Evolutionary conservation across 2,113 vertebrate genomes (phyloP).

Genomic region (Carettochelys insculpta): DNA sequence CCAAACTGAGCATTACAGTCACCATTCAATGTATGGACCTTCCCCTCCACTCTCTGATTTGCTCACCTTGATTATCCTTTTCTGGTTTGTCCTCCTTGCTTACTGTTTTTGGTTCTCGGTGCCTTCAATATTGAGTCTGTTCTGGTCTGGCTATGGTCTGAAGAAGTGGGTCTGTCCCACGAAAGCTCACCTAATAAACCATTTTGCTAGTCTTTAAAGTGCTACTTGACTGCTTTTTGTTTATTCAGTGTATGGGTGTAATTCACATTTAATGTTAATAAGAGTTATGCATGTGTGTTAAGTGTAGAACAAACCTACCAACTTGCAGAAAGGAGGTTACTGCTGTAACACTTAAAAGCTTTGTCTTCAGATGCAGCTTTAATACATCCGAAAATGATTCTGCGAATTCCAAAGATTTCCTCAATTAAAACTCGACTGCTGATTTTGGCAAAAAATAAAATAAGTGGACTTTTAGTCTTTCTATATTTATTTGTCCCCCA

Average conservation of each 20-base stretch:
- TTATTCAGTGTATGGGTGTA: neutral
- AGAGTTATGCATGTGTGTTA: neutral
- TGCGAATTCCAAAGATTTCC: neutral
- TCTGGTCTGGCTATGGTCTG: too few relatives aligned
- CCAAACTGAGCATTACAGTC: neutral
- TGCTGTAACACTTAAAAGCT: neutral
- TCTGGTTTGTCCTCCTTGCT: too few relatives aligned
- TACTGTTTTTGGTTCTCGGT: too few relatives aligned
- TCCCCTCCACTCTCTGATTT: too few relatives aligned
- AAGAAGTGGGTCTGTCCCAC: too few relatives aligned
- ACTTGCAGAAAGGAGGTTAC: neutral
- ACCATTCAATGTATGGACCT: neutral
- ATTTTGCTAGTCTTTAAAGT: too few relatives aligned
- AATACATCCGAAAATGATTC: neutral
- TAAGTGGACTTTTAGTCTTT: conserved; percentile 24
- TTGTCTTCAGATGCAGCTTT: neutral
- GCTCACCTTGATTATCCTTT: too few relatives aligned
- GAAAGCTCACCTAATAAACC: too few relatives aligned
- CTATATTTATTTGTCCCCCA: conserved; percentile 54
- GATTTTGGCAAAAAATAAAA: neutral
- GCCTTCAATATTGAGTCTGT: too few relatives aligned
- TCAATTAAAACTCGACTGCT: conserved; percentile 14
- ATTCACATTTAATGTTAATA: neutral
- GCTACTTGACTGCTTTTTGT: too few relatives aligned
- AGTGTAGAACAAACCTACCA: conserved; percentile 1